Conservation (phyloP, 2,113 vertebrate genomes). For the Platanista minor region DNA sequence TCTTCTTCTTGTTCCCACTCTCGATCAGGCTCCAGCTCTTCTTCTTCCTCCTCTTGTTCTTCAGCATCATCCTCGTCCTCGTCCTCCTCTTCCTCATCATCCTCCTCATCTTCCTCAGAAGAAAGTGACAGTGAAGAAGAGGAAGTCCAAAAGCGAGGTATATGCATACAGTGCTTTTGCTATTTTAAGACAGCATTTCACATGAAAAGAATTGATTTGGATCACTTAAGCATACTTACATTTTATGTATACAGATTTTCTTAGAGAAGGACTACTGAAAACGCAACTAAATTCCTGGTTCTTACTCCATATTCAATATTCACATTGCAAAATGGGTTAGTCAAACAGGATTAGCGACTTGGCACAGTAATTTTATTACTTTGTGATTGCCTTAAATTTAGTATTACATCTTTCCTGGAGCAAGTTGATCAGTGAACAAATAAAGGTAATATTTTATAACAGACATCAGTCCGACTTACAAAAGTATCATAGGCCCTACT, state of each 20-base stretch:
- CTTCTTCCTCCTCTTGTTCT: constrained; percentile 86
- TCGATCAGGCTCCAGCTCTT: constrained; percentile 90
- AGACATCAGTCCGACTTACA: background rate
- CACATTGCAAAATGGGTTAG: background rate
- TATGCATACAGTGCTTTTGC: constrained; percentile 62
- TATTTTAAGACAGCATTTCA: constrained; percentile 46
- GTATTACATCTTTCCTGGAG: background rate
- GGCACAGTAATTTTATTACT: background rate
- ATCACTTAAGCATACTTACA: background rate
- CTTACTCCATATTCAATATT: background rate
- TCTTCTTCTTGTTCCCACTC: constrained; percentile 94
- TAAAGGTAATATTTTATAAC: background rate
- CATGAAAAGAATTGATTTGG: background rate
- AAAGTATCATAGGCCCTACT: background rate
- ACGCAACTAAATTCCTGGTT: background rate
- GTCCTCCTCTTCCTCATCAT: constrained; percentile 91
- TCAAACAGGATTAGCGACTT: background rate
- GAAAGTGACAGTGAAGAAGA: constrained; percentile 93
- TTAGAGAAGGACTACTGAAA: background rate
- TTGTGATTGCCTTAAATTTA: background rate
- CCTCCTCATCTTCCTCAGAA: constrained; percentile 94
- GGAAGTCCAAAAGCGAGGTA: constrained; percentile 84
- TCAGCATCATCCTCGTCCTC: constrained; percentile 84
- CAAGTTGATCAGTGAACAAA: background rate
- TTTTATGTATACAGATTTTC: background rate